A percentile compares a stretch with the other conserved stretches of the same genome.
These are phyloP conservation scores for Eupithecia exiguata DNA, from an alignment of 2,888 invertebrate species.

Conservation along the genomic window DNA sequence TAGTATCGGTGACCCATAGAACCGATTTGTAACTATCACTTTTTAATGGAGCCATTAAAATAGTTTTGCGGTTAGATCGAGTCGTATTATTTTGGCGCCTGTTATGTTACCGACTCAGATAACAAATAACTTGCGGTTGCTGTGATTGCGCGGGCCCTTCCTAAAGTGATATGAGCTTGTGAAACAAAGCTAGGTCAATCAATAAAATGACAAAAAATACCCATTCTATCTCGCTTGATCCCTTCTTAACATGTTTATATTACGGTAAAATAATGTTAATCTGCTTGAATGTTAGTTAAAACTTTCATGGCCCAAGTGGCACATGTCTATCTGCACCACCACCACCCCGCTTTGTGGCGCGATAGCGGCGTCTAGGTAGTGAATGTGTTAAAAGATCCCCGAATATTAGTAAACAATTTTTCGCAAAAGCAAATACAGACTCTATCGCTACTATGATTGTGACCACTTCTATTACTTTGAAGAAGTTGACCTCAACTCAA, in stretches of 20 bases:
- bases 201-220: neutral
- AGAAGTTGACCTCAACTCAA: neutral
- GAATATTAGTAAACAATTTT: neutral
- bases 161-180: conserved; percentile 35
- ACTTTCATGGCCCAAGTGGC: too few species aligned
- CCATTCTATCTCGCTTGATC: neutral
- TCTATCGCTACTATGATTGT: neutral
- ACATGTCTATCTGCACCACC: too few species aligned
- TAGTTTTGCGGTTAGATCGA: conserved; percentile 73
- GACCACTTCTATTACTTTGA: neutral
- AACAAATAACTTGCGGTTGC: conserved; percentile 74
- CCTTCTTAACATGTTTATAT: neutral
- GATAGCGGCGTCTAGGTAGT: too few species aligned
- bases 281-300: neutral
- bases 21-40: conserved; percentile 79
- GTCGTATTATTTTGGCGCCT: conserved; percentile 71
- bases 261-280: neutral
- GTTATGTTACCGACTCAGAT: conserved; percentile 58
- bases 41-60: conserved; percentile 79
- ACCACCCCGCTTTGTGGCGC: too few species aligned
- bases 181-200: conserved; percentile 12
- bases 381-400: neutral
- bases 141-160: conserved; percentile 56
- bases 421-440: neutral
- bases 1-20: conserved; percentile 58